These are phyloP conservation scores for Agrochola litura DNA, from an alignment of 2,888 invertebrate species.

Conservation along the genomic window DNA sequence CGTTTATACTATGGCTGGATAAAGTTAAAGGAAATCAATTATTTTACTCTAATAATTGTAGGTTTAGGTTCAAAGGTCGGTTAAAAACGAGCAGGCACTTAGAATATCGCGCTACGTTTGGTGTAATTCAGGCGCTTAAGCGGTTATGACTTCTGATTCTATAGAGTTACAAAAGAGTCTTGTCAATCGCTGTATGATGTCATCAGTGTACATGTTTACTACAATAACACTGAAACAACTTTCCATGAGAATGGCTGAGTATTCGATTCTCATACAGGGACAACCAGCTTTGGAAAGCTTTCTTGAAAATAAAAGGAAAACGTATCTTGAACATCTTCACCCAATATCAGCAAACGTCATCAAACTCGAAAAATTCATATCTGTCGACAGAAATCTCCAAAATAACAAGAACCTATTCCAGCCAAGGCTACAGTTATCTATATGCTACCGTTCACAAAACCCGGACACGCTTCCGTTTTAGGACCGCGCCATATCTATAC, in stretches of 20 bases:
- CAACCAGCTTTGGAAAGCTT: not conserved
- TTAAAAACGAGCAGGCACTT: slow-evolving; percentile 8
- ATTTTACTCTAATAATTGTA: not conserved
- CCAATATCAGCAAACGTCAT: slow-evolving; percentile 45
- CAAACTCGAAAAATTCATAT: slow-evolving; percentile 57
- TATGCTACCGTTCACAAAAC: slow-evolving; percentile 55
- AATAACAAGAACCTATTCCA: slow-evolving; percentile 62
- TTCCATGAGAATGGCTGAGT: not conserved
- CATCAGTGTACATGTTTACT: not conserved
- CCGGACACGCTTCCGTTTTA: slow-evolving; percentile 65
- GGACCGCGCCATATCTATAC: slow-evolving; percentile 57
- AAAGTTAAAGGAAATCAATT: not conserved
- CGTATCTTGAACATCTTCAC: slow-evolving; percentile 30
- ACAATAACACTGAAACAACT: not conserved
- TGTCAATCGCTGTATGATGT: not conserved
- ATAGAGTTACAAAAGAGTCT: not conserved
- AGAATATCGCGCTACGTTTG: not conserved
- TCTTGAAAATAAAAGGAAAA: not conserved
- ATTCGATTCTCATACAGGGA: not conserved
- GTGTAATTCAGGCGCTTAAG: slow-evolving; percentile 16
- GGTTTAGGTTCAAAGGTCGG: slow-evolving; percentile 3
- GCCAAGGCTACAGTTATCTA: slow-evolving; percentile 56
- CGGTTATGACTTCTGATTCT: not conserved
- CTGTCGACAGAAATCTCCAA: slow-evolving; percentile 48
- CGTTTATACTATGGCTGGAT: not conserved